Base-by-base conservation (phyloP, 1,140 invertebrate species). In the Achroia grisella region DNA sequence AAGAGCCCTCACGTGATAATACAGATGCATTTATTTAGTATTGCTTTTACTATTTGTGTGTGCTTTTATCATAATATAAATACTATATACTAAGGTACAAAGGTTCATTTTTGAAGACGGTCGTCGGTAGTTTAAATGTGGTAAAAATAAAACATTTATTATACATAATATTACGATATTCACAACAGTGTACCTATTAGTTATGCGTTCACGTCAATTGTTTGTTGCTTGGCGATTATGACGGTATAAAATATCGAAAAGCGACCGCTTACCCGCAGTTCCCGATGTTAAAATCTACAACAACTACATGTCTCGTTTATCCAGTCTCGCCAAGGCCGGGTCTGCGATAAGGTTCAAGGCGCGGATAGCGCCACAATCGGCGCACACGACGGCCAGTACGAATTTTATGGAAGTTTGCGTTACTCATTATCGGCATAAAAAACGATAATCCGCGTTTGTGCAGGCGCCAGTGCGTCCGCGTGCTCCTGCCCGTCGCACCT, bases 371-470 rank as follows among this genome's bases (percentile, higher is more conserved):
- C 17, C 58, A 64, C 55, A 56, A 48, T 58, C 63, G 57, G 48
- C 50, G 48, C 44, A 52, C 54, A 63, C 52, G 51, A 39, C 40
- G 48, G 43, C 58, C 56, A 58, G 61, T 50, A 63, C 48, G 39
- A 61, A 60, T 63, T 67, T 52, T 40, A 53, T 57, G 53, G 69
- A 70, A 77, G 73, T 78, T 78, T 72, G 66, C 56, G 46, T 74
- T 74, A 52, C 54, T 71, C 52, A 78, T 82, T 80, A 77, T 71
- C 64, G 62, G 40, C 51, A 41, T 54, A 64, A 72, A 69, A 57
- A 52, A 53, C 63, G 71, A 78, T 78, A 76, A 76, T 74, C 69
- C 62, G 44, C 58, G 64, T 60, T 49, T 48, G 65, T 62, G 49
- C 49, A 60, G 54, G 57, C 60, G 66, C 60, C 59, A 57, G 52